Conservation (phyloP, 2,888 invertebrate genomes). For the Megalurothrips usitatus region DNA sequence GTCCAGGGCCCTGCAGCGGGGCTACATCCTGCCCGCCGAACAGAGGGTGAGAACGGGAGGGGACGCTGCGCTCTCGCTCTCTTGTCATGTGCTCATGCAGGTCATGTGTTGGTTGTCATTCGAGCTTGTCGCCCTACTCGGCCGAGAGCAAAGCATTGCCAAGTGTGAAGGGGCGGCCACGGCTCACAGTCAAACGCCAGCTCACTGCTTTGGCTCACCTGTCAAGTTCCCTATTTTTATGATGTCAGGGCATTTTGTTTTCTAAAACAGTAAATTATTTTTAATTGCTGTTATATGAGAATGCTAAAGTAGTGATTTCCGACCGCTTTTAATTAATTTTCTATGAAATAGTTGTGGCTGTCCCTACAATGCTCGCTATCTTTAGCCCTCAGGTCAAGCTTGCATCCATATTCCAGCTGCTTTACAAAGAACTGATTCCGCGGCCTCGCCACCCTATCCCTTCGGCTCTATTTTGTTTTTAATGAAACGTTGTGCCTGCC, state of each 20-base stretch:
- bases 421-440: neutral
- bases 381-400: neutral
- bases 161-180: neutral
- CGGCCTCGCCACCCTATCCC: neutral
- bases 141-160: conserved; percentile 30
- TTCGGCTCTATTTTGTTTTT: neutral
- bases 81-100: conserved; percentile 28
- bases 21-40: conserved; percentile 84
- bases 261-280: neutral
- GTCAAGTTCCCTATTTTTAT: neutral
- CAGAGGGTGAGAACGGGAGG: conserved; percentile 73
- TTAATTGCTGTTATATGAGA: no score
- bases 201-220: neutral
- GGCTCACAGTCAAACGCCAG: neutral
- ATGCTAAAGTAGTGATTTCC: neutral
- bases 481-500: neutral
- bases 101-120: conserved; percentile 34
- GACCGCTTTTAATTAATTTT: neutral
- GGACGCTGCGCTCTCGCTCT: neutral
- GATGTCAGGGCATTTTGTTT: neutral
- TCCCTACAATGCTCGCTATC: neutral
- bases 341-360: neutral
- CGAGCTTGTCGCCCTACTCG: conserved; percentile 43
- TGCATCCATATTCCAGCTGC: conserved; percentile 1
- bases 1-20: conserved; percentile 79